A percentile compares a stretch with the other conserved stretches of the same genome.
Evolutionary conservation across 2,113 vertebrate species (phyloP).

Genomic region (Myiozetetes cayanensis): DNA sequence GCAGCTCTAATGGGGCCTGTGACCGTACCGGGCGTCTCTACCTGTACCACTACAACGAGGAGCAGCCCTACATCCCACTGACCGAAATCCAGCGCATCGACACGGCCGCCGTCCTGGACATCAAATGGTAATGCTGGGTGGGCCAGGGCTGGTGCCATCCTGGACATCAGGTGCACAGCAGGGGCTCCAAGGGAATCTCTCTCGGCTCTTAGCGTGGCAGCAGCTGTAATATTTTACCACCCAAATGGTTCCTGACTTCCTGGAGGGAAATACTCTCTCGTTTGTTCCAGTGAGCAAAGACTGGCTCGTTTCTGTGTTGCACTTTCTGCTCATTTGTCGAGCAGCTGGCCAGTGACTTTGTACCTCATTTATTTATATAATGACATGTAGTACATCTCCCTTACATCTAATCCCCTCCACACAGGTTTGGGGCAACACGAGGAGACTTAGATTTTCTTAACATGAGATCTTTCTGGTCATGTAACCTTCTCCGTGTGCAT

Average conservation of each 20-base stretch:
- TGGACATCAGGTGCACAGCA: slow-evolving; percentile 73
- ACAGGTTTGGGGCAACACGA: background rate
- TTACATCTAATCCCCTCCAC: accelerated
- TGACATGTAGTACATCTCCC: background rate
- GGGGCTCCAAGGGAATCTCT: background rate
- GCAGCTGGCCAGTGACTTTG: background rate
- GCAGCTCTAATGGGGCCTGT: background rate
- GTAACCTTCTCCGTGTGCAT: background rate
- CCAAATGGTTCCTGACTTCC: background rate
- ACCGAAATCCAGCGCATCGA: slow-evolving; percentile 84
- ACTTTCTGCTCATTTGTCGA: background rate
- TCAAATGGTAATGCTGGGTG: slow-evolving; percentile 82
- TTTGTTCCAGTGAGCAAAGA: background rate
- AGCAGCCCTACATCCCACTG: slow-evolving; percentile 72
- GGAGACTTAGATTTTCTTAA: background rate
- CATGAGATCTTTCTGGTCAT: background rate
- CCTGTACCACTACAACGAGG: slow-evolving; percentile 80
- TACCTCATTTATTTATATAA: background rate
- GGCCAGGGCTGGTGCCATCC: slow-evolving; percentile 8
- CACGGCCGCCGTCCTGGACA: slow-evolving; percentile 85
- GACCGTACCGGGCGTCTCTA: slow-evolving; percentile 85
- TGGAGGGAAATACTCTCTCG: background rate
- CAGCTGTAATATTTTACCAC: background rate
- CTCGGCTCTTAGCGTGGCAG: background rate
- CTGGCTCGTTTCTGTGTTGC: background rate